Base-by-base conservation (phyloP, 1,140 invertebrate genomes). In the Macrotrachela quadricornifera region DNA sequence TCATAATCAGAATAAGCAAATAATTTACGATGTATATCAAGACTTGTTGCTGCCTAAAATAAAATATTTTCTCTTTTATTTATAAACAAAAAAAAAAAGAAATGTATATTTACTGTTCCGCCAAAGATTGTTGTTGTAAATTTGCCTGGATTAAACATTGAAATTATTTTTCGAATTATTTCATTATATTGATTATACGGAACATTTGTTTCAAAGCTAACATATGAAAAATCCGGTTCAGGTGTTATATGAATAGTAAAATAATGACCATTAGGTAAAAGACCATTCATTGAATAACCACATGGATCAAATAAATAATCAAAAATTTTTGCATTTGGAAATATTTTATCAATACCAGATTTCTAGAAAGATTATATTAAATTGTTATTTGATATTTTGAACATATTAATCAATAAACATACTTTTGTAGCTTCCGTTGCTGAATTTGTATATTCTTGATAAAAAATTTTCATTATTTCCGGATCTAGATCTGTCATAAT, bases 161-260 rank as follows among this genome's bases (percentile, higher is more conserved):
- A 75, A 46, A 94, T 68, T 11, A 94, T 82, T 57, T 81, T 79
- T 37, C 74, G 68, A 51, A 92, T 82, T 46, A 94, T 74, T 48
- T 82, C 83, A 55, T 80, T 75, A 71, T 92, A 94, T 15, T 79
- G 80, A 52, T 78, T 63, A 63, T 64, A 60, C 10, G 82, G 78
- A 55, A 88, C 79, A 73, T 99, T 96, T 47, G 84, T 92, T 70
- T 97, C 92, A 74, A 97, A 96, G 63, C 87, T 94, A 18, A 95
- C 91, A 72, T 96, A 97, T 0, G 86, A 94, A 71, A 86, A 97
- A 53, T 87, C 79, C 13, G 80, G 78, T 67, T 99, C 90, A 2
- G 92, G 92, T 10, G 92, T 99, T 49, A 97, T 87, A 70, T 99
- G 92, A 64, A 99, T 95, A 1, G 92, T 97, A 79, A 92, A 87